Evolutionary conservation across 2,797 vertebrate genomes (phyloP).

Genomic region (Tachyglossus aculeatus): DNA sequence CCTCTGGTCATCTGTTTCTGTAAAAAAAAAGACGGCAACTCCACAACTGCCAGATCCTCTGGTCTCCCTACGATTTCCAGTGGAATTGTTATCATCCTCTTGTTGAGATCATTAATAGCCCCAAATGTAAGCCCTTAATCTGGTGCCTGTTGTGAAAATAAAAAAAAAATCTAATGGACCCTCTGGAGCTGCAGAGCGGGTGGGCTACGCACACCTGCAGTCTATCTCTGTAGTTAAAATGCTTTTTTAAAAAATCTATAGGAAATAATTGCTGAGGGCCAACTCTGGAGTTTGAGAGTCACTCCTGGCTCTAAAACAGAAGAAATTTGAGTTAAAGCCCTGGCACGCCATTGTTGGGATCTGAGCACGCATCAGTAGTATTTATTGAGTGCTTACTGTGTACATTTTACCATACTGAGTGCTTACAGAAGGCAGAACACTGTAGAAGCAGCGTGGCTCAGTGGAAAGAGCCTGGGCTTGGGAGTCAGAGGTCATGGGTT

Average conservation of each 20-base stretch:
- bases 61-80: constrained; percentile 40
- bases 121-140: constrained; percentile 51
- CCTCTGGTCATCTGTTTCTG: neutral
- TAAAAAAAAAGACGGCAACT: neutral
- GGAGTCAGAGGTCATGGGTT: too few species aligned
- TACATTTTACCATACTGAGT: too few species aligned
- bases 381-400: too few species aligned
- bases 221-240: neutral
- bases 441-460: too few species aligned
- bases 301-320: too few species aligned
- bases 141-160: constrained; percentile 48
- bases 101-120: constrained; percentile 46
- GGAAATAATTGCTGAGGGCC: neutral
- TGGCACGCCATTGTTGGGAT: too few species aligned
- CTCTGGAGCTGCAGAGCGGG: constrained; percentile 1
- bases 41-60: constrained; percentile 12
- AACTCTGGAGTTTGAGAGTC: neutral
- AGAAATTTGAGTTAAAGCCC: too few species aligned
- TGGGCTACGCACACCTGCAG: neutral
- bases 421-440: too few species aligned
- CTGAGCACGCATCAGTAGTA: too few species aligned
- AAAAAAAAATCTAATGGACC: constrained; percentile 37
- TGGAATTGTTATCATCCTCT: constrained; percentile 52
- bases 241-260: neutral
- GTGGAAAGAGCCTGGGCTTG: too few species aligned